Percentiles rank a stretch among this genome's conserved stretches.
phyloP scores from a whole-genome alignment of 2,113 vertebrate species.

The Murina feae region DNA sequence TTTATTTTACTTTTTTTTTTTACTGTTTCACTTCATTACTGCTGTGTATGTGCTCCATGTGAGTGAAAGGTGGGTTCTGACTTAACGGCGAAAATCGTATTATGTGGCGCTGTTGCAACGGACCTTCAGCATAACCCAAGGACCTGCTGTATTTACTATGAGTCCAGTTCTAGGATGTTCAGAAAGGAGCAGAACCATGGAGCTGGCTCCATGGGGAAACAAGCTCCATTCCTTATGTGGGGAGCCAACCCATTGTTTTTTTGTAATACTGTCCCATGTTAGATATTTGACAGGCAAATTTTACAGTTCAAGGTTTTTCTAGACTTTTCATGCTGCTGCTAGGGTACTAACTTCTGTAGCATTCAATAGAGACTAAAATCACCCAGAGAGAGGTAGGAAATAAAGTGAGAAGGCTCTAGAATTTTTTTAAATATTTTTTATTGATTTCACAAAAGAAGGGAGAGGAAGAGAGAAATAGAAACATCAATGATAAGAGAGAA shows the following conservation, averaged over 20 bases:
- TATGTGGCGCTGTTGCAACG: no score
- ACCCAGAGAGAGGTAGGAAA: background rate
- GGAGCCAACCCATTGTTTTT: slow-evolving; percentile 57
- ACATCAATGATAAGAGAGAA: no score
- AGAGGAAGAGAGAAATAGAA: no score
- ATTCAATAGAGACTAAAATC: background rate
- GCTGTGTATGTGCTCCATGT: no score
- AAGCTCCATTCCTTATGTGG: slow-evolving; percentile 32
- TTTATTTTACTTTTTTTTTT: no score
- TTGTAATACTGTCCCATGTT: slow-evolving; percentile 11
- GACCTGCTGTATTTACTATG: background rate
- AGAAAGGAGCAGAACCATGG: slow-evolving; percentile 54
- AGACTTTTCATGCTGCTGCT: background rate
- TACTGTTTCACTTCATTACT: no score
- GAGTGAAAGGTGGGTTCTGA: no score
- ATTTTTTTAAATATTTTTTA: background rate
- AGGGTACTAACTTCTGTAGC: background rate
- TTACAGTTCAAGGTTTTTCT: background rate
- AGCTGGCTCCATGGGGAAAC: slow-evolving; percentile 50
- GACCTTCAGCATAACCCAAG: background rate
- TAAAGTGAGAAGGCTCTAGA: background rate
- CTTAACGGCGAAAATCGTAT: no score
- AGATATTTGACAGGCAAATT: background rate
- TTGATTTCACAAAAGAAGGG: no score
- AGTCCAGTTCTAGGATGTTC: background rate